A percentile compares a stretch with the other conserved stretches of the same genome.
Evolutionary conservation across 2,888 invertebrate species (phyloP).

Genomic region (Drosophila monieri): DNA sequence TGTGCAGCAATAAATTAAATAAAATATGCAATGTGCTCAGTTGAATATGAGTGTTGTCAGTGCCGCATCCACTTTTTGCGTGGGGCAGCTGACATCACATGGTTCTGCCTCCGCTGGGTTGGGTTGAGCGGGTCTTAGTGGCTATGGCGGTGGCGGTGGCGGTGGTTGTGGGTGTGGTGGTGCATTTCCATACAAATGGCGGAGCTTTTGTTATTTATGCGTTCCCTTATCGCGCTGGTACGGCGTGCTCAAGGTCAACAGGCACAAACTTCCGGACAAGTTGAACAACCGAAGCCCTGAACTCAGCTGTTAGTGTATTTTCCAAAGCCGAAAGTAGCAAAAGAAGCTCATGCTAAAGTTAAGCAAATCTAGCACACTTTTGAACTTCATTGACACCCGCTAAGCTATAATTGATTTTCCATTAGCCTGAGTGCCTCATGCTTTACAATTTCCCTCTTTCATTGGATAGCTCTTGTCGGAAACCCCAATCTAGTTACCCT

Average conservation of each 20-base stretch:
- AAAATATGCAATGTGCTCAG: conserved; percentile 48
- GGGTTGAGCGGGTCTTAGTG: conserved; percentile 8
- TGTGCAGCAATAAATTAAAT: conserved; percentile 64
- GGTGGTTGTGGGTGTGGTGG: conserved; percentile 25
- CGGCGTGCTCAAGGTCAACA: conserved; percentile 58
- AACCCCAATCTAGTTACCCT: conserved; percentile 41
- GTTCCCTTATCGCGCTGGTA: conserved; percentile 30
- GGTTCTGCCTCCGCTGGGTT: conserved; percentile 2
- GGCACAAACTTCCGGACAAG: conserved; percentile 37
- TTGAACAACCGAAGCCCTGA: conserved; percentile 21
- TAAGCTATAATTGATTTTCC: conserved; percentile 5
- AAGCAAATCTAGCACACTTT: no score
- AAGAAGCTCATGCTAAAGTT: not conserved
- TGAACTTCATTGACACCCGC: not conserved
- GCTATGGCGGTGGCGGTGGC: conserved; percentile 17
- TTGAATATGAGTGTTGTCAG: conserved; percentile 36
- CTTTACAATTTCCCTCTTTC: not conserved
- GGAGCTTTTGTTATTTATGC: conserved; percentile 66
- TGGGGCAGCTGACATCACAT: conserved; percentile 42
- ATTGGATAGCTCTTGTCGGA: conserved; percentile 36
- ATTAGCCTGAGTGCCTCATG: conserved; percentile 25
- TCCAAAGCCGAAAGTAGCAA: not conserved
- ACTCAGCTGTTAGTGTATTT: conserved; percentile 2
- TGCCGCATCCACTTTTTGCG: conserved; percentile 32
- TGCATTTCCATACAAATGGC: conserved; percentile 69